These are phyloP conservation scores for Platyscelio sp. DNA, from an alignment of 2,888 invertebrate species.

Conservation along the genomic window DNA sequence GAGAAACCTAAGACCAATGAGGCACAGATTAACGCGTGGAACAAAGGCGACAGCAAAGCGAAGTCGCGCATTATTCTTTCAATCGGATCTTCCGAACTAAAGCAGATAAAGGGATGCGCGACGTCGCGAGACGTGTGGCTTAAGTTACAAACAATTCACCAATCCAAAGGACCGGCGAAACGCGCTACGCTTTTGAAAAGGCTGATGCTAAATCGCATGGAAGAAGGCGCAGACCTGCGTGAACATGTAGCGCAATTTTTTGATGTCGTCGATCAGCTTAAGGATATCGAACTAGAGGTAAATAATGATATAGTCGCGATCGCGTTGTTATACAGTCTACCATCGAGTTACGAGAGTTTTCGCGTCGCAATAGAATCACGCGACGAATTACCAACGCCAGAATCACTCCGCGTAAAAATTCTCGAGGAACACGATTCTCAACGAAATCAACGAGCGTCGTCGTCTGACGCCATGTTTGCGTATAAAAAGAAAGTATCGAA, in stretches of 20 bases:
- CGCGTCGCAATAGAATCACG: slow-evolving; percentile 1
- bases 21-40: background rate
- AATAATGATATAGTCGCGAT: background rate
- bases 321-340: background rate
- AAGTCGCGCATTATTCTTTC: slow-evolving; percentile 12
- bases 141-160: background rate
- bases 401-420: background rate
- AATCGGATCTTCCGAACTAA: slow-evolving; percentile 2
- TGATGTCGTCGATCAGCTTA: background rate
- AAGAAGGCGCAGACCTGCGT: background rate
- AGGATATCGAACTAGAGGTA: background rate
- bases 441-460: background rate
- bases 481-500: background rate
- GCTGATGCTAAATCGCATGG: background rate
- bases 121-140: slow-evolving; percentile 6
- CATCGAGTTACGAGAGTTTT: background rate
- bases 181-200: background rate
- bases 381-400: slow-evolving; percentile 1
- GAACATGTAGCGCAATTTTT: background rate
- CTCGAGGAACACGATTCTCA: background rate
- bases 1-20: background rate
- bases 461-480: slow-evolving; percentile 17
- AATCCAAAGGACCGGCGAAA: background rate
- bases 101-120: background rate
- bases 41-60: background rate